Evolutionary conservation across 2,888 invertebrate species (phyloP).

Genomic region (Cerastis leucographa): DNA sequence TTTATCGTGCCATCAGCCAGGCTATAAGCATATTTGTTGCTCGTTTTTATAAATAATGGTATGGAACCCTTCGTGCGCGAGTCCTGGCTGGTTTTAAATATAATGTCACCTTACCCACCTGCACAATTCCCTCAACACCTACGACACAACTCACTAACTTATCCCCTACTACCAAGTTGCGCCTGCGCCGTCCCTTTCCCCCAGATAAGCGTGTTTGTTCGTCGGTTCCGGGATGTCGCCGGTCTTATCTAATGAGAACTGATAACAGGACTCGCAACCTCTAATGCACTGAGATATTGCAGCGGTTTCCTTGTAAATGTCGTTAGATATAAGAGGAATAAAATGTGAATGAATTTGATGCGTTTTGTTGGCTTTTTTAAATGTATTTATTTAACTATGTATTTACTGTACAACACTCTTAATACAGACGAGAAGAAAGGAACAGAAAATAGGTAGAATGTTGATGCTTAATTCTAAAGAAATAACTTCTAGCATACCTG

Average conservation of each 20-base stretch:
- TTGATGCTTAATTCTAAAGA: too few relatives aligned
- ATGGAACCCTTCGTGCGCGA: too few relatives aligned
- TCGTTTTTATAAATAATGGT: too few relatives aligned
- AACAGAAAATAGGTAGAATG: too few relatives aligned
- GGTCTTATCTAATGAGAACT: conserved; percentile 80
- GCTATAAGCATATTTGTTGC: too few relatives aligned
- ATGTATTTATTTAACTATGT: too few relatives aligned
- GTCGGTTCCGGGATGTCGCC: conserved; percentile 82
- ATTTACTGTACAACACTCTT: too few relatives aligned
- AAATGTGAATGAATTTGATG: not conserved
- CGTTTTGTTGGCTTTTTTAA: not conserved
- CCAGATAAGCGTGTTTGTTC: conserved; percentile 79
- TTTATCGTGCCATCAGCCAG: too few relatives aligned
- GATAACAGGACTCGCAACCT: conserved; percentile 71
- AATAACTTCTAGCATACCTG: too few relatives aligned
- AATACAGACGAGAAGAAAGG: too few relatives aligned
- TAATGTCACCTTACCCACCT: not conserved
- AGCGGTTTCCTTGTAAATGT: conserved; percentile 51
- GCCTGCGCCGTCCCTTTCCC: conserved; percentile 64
- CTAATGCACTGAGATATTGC: conserved; percentile 56
- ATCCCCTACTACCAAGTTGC: conserved; percentile 42
- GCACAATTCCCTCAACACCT: conserved; percentile 12
- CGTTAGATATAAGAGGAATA: not conserved
- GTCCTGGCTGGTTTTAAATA: too few relatives aligned
- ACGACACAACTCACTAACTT: conserved; percentile 29